These are phyloP conservation scores for Drosophila seclusa DNA, from an alignment of 2,888 invertebrate species.

Conservation along the genomic window DNA sequence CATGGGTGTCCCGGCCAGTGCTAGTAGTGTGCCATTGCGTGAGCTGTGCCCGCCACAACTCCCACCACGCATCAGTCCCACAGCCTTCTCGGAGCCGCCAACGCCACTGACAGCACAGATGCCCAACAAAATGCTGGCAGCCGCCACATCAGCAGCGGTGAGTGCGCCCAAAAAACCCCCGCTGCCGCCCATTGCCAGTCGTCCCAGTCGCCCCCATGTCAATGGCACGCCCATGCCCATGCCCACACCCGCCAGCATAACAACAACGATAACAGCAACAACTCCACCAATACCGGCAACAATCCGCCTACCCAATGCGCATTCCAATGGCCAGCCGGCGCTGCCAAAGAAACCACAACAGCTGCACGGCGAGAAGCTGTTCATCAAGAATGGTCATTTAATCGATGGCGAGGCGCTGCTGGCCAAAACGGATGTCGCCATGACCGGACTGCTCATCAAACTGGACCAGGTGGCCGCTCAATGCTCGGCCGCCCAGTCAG, in stretches of 20 bases:
- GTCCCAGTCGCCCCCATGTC: constrained; percentile 83
- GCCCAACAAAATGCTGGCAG: neutral
- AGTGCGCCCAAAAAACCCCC: constrained; percentile 89
- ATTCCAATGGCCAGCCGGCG: constrained; percentile 79
- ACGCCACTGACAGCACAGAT: constrained; percentile 34
- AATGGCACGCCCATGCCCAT: constrained; percentile 50
- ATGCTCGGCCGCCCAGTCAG: constrained; percentile 90
- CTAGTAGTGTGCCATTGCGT: constrained; percentile 42
- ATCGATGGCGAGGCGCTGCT: constrained; percentile 87
- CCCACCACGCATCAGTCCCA: constrained; percentile 78
- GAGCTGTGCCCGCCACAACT: constrained; percentile 76
- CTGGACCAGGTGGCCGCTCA: constrained; percentile 90
- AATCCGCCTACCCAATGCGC: constrained; percentile 65
- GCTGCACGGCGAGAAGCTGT: constrained; percentile 73
- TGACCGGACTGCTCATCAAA: constrained; percentile 88
- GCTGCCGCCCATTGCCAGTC: constrained; percentile 88
- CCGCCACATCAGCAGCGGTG: constrained; percentile 68
- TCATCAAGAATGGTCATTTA: constrained; percentile 87
- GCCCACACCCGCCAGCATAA: constrained; percentile 56
- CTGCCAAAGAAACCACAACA: constrained; percentile 71
- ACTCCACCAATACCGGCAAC: constrained; percentile 74
- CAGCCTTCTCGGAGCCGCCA: constrained; percentile 52
- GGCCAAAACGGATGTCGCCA: constrained; percentile 89
- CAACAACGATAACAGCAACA: constrained; percentile 33
- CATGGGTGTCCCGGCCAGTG: constrained; percentile 21